Evolutionary conservation across 2,797 vertebrate genomes (phyloP), one percentile per base, ranked within the genome.

Genomic region (Leptatherina wallacei): DNA sequence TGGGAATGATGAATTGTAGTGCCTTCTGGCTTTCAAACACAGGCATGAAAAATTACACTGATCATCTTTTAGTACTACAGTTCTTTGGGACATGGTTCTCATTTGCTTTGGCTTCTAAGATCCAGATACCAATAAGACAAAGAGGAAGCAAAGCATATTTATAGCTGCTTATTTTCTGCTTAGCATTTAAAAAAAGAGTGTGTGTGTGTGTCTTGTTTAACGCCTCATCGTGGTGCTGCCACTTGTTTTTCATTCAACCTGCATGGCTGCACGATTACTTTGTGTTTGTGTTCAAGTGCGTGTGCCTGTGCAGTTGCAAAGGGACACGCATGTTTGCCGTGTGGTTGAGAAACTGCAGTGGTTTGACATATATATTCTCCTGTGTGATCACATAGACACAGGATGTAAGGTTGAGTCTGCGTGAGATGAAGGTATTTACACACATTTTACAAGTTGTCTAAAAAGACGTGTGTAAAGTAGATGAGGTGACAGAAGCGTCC

Each of bases 301-400:
- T 58, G 63, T 58, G 69, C 44, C 62, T 58, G 77, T 83, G 80
- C 69, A 67, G 80, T 38, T 88, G 78, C 83, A 88, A 67, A 71
- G 40, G 78, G 40, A 59, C n/a, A 49, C 71, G 65, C 65, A 64
- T 83, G 69, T 84, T 84, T 40, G 78, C 73, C 71, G 81, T 91
- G 83, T 73, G 79, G 82, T 64, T 82, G 80, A 87, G 72, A 82
- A 29, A 36, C 70, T 20, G 33, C 73, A 69, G 90, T 22, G 88
- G 90, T 91, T 91, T 91, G 91, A 86, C 89, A 90, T 88, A 86
- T 88, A 86, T 80, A 83, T 82, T 77, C 70, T 83, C 71, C 44
- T 51, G 62, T 74, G 73, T 78, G 75, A 86, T 87, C 72, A 49
- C 71, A 72, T 47, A 57, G 58, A 77, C 78, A 83, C 86, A 89